A percentile compares a stretch with the other conserved stretches of the same genome.
These are phyloP conservation scores for Phoxinus dragarum DNA, from an alignment of 2,797 vertebrate genomes.

Conservation along the genomic window DNA sequence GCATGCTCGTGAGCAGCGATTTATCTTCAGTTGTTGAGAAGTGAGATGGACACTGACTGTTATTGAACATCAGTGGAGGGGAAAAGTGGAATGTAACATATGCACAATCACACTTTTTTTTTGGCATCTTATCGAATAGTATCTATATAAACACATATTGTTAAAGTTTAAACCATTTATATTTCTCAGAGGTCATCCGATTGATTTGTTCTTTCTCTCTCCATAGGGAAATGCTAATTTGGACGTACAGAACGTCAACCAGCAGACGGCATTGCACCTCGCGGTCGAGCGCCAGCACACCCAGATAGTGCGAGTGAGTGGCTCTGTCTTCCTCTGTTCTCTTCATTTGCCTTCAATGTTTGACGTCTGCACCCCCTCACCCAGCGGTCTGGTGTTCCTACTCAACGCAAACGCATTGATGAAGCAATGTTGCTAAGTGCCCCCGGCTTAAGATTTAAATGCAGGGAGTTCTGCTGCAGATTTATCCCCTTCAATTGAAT, in stretches of 20 bases:
- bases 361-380: neutral
- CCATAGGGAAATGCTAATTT: conserved; percentile 93
- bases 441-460: conserved; percentile 63
- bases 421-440: conserved; percentile 51
- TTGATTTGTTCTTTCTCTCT: conserved; percentile 29
- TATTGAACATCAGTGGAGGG: neutral
- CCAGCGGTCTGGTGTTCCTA: neutral
- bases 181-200: conserved; percentile 1
- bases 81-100: neutral
- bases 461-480: conserved; percentile 70
- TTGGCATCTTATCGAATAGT: neutral
- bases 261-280: conserved; percentile 96
- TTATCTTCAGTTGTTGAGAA: conserved; percentile 1
- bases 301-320: conserved; percentile 95
- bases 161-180: conserved; percentile 25
- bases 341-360: neutral
- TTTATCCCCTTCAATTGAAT: conserved; percentile 66
- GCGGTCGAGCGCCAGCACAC: conserved; percentile 98
- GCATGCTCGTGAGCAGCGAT: neutral
- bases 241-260: conserved; percentile 99
- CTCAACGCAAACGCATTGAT: conserved; percentile 8
- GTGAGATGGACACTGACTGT: neutral
- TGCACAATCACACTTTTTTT: neutral
- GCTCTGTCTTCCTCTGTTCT: neutral
- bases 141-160: neutral